Evolutionary conservation across 2,797 vertebrate genomes (phyloP).

Genomic region (Masticophis lateralis): DNA sequence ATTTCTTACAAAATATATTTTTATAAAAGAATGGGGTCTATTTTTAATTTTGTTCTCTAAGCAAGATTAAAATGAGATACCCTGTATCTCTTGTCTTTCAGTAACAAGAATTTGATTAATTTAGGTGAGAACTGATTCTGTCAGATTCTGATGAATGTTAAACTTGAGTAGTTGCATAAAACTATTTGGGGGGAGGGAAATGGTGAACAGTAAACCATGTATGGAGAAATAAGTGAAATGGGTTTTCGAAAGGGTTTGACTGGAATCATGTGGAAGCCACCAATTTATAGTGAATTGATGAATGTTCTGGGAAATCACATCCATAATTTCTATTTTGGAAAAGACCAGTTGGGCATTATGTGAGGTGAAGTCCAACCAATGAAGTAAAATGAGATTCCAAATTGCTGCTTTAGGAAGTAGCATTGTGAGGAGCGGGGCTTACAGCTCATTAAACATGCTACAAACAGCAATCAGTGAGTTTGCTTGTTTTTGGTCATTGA

Average conservation of each 20-base stretch:
- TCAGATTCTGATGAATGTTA: neutral
- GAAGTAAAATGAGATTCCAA: neutral
- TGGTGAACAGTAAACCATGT: neutral
- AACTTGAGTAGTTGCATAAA: neutral
- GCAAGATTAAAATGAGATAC: neutral
- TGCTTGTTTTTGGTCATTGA: neutral
- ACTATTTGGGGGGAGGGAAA: neutral
- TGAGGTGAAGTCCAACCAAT: neutral
- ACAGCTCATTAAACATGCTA: neutral
- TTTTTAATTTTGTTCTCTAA: constrained; percentile 7
- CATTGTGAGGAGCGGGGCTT: neutral
- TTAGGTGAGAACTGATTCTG: constrained; percentile 11
- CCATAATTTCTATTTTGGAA: neutral
- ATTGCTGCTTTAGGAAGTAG: neutral
- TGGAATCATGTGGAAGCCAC: neutral
- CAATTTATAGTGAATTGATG: neutral
- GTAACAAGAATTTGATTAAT: constrained; percentile 1
- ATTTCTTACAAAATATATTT: neutral
- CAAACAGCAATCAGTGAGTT: neutral
- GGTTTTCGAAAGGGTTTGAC: neutral
- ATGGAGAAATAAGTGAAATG: neutral
- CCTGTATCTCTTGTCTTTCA: constrained; percentile 1
- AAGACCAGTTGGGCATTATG: neutral
- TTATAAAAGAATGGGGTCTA: constrained; percentile 16
- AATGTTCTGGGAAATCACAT: neutral